These are phyloP conservation scores for Steromphala cineraria DNA, from an alignment of 2,888 invertebrate genomes.

Conservation along the genomic window DNA sequence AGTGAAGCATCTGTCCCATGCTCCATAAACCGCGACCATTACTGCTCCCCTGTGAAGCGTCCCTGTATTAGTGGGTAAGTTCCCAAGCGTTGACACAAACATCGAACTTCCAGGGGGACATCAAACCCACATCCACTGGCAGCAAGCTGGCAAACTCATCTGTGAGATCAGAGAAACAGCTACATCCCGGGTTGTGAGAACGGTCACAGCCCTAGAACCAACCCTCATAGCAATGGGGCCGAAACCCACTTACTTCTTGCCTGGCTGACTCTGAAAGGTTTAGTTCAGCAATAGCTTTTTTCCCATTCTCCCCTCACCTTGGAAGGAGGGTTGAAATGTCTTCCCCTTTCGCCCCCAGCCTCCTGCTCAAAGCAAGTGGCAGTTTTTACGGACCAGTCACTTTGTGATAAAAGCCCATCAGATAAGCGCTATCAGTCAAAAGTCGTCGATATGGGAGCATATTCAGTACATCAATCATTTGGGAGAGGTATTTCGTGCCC, in stretches of 20 bases:
- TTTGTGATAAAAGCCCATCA: slow-evolving; percentile 16
- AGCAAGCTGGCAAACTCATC: slow-evolving; percentile 7
- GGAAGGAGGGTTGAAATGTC: neutral
- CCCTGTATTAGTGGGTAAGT: neutral
- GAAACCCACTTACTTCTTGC: neutral
- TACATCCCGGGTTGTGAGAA: too few species aligned
- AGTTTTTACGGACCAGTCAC: slow-evolving; percentile 16
- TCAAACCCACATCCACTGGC: neutral
- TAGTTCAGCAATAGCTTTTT: neutral
- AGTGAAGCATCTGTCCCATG: slow-evolving; percentile 4
- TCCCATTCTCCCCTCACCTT: too few species aligned
- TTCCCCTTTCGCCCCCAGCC: neutral
- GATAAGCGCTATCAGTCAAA: slow-evolving; percentile 19
- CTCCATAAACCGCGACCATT: slow-evolving; percentile 3
- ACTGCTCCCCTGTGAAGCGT: neutral
- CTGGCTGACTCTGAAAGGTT: neutral
- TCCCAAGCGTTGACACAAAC: neutral
- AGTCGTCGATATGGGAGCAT: slow-evolving; percentile 17
- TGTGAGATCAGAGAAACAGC: neutral
- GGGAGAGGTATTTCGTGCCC: neutral
- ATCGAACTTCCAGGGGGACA: neutral
- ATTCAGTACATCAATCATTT: slow-evolving; percentile 12
- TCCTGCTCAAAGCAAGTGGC: neutral
- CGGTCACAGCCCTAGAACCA: neutral
- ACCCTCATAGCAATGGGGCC: neutral